These are phyloP conservation scores for Xylocopa sonorina DNA, from an alignment of 1,140 invertebrate species.

Conservation along the genomic window DNA sequence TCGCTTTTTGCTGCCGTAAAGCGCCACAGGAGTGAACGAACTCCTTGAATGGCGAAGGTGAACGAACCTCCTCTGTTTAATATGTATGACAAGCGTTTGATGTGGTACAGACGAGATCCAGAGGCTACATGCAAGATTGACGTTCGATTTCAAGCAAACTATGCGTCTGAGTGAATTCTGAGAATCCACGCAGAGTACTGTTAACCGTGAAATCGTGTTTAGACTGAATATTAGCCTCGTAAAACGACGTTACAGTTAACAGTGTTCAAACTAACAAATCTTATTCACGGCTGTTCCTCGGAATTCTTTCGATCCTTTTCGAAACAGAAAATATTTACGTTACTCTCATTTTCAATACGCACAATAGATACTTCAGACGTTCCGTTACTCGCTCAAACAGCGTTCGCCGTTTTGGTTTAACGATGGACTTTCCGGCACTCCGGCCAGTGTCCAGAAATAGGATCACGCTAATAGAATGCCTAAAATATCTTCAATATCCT, in stretches of 20 bases:
- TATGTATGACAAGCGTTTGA: background rate
- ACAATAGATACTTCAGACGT: too few relatives aligned
- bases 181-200: background rate
- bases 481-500: background rate
- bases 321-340: too few relatives aligned
- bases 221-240: background rate
- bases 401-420: too few relatives aligned
- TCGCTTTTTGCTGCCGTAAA: too few relatives aligned
- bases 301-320: too few relatives aligned
- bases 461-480: background rate
- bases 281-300: too few relatives aligned
- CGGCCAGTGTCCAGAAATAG: background rate
- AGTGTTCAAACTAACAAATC: background rate
- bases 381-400: too few relatives aligned
- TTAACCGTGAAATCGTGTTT: background rate
- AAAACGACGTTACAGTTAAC: background rate
- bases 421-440: background rate
- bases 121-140: background rate
- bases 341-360: too few relatives aligned
- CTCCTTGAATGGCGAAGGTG: slow-evolving; percentile 3
- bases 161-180: slow-evolving; percentile 2
- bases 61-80: background rate
- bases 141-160: slow-evolving; percentile 2
- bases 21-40: background rate
- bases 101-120: background rate